Evolutionary conservation across 2,113 vertebrate genomes (phyloP).

Genomic region (Chionomys nivalis): DNA sequence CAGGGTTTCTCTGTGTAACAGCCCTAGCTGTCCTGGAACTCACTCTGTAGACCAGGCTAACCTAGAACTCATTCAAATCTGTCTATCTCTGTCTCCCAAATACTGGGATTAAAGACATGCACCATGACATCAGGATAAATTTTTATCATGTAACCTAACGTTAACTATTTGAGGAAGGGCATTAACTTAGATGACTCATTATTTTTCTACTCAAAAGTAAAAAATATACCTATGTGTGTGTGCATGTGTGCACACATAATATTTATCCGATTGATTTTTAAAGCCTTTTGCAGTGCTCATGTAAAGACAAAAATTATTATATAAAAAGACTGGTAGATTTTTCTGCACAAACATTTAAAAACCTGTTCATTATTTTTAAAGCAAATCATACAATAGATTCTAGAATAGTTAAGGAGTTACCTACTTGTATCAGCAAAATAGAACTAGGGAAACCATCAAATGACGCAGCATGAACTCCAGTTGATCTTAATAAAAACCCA

Average conservation of each 20-base stretch:
- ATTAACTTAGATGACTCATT: not conserved
- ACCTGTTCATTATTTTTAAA: not conserved
- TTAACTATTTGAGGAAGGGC: not conserved
- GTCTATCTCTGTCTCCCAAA: not conserved
- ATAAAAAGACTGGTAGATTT: not conserved
- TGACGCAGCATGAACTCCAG: not conserved
- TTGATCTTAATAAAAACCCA: no score
- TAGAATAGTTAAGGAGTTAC: not conserved
- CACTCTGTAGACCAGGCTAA: not conserved
- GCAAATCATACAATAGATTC: not conserved
- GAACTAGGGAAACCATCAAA: not conserved
- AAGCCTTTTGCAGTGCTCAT: not conserved
- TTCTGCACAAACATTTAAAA: not conserved
- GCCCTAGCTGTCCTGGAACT: not conserved
- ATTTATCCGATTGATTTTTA: not conserved
- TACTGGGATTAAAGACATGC: not conserved
- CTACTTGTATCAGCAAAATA: constrained; percentile 2
- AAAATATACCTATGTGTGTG: not conserved
- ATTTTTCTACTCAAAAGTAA: not conserved
- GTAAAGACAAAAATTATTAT: constrained; percentile 8
- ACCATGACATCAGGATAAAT: not conserved
- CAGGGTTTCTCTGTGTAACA: not conserved
- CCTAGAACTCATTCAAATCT: not conserved
- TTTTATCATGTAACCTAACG: not conserved
- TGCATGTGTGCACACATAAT: not conserved